A percentile compares a stretch with the other conserved stretches of the same genome.
phyloP scores from a whole-genome alignment of 2,888 invertebrate species.

The Drosophila monieri region DNA sequence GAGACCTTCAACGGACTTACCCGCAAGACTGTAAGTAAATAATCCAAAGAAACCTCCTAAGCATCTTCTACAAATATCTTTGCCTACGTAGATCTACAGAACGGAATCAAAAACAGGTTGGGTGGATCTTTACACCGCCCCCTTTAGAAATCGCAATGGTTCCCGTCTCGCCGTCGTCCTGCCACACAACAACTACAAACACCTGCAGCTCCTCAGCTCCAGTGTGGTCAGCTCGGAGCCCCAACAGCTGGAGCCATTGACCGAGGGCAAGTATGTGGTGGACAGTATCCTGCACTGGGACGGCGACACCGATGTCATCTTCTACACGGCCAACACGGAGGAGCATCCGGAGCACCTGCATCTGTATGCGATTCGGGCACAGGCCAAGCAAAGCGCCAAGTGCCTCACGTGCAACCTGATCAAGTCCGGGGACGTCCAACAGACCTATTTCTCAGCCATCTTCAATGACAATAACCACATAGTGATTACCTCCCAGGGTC shows the following conservation, averaged over 20 bases:
- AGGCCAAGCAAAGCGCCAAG: constrained; percentile 83
- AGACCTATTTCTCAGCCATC: constrained; percentile 85
- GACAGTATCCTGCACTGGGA: constrained; percentile 91
- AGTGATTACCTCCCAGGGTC: constrained; percentile 92
- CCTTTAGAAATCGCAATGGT: constrained; percentile 88
- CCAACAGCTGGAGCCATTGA: constrained; percentile 84
- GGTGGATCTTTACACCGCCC: constrained; percentile 91
- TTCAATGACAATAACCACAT: constrained; percentile 90
- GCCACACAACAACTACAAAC: constrained; percentile 89
- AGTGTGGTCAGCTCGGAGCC: constrained; percentile 44
- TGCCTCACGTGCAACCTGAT: constrained; percentile 91
- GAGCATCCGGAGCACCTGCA: constrained; percentile 91
- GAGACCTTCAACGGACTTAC: constrained; percentile 86
- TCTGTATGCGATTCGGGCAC: constrained; percentile 89
- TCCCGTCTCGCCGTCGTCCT: constrained; percentile 89
- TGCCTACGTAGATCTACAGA: constrained; percentile 62
- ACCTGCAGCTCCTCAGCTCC: constrained; percentile 86
- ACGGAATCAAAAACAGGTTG: constrained; percentile 86
- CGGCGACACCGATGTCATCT: constrained; percentile 87
- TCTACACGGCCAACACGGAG: constrained; percentile 92
- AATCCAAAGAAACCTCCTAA: too few relatives aligned
- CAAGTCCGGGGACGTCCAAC: constrained; percentile 74
- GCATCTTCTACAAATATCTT: not conserved
- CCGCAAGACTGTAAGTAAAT: constrained; percentile 70
- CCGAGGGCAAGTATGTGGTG: constrained; percentile 89